Conservation (phyloP, 2,888 invertebrate species). For the Tetheella fluctuosa region DNA sequence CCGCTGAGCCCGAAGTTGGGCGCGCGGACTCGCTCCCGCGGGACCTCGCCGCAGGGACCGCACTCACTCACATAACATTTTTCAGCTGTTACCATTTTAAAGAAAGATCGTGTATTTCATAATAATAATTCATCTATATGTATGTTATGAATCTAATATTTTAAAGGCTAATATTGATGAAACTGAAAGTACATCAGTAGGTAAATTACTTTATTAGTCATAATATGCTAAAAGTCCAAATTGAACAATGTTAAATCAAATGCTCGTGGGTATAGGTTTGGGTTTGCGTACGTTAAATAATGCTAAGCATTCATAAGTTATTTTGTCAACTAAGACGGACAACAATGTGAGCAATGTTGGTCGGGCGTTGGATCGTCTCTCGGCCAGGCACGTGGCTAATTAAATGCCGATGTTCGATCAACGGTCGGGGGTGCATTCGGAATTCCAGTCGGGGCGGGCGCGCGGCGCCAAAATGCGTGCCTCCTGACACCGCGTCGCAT, state of each 20-base stretch:
- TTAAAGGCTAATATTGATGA: too few species aligned
- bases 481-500: conserved; percentile 59
- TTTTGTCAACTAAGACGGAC: conserved; percentile 64
- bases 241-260: too few species aligned
- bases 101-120: conserved; percentile 17
- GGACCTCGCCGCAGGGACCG: conserved; percentile 71
- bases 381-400: conserved; percentile 78
- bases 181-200: too few species aligned
- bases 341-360: conserved; percentile 72
- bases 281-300: conserved; percentile 37
- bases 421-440: conserved; percentile 62
- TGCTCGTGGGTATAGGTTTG: neutral
- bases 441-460: conserved; percentile 56
- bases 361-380: conserved; percentile 56
- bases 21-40: conserved; percentile 79
- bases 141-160: too few species aligned
- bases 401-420: conserved; percentile 76
- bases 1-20: conserved; percentile 82
- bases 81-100: conserved; percentile 16
- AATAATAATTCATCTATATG: neutral
- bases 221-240: too few species aligned
- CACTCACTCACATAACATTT: conserved; percentile 49
- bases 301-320: conserved; percentile 62
- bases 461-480: conserved; percentile 51
- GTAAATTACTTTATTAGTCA: too few species aligned